Evolutionary conservation across 2,113 vertebrate species (phyloP), one percentile per base, ranked within the genome.

Genomic region (Heloderma charlesbogerti): DNA sequence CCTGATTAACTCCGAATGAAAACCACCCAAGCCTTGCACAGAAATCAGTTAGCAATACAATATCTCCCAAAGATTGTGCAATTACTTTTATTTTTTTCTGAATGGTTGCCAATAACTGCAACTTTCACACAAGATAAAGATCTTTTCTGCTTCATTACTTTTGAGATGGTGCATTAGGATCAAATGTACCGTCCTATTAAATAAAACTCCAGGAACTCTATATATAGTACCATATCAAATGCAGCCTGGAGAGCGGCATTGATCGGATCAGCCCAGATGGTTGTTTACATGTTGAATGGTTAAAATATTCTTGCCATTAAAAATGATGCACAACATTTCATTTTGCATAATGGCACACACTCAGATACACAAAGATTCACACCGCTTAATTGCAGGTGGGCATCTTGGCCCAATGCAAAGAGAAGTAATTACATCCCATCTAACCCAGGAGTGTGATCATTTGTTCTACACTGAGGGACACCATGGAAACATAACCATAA

Each of bases 81-180:
- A 97, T 97, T 97, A 96, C 95, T 96, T 96, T 93, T 94, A 54
- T 92, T 94, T 96, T 96, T 94, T 91, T 78, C 94, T 97, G 97
- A 96, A 95, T 94, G 93, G 93, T 92, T 96, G 96, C 96, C 96
- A 97, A 97, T 97, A 97, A 96, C 94, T 94, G 96, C 95, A 95
- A 96, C 94, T 96, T 97, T 97, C 96, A 96, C 91, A 96, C 95
- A 95, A 96, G 96, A 97, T 97, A 96, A 97, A 97, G 94, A 97
- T 96, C 96, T 96, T 95, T 96, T 96, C 94, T 96, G 96, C 96
- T 97, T 97, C 96, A 97, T 97, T 97, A 97, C 96, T 96, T 95
- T 94, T 96, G 96, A 96, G 95, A 97, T 96, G 96, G 95, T 95
- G 95, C 95, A 96, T 97, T 96, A 97, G 94, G 93, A 97, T 95